Evolutionary conservation across 2,888 invertebrate genomes (phyloP).

Genomic region (Linyphia triangularis): DNA sequence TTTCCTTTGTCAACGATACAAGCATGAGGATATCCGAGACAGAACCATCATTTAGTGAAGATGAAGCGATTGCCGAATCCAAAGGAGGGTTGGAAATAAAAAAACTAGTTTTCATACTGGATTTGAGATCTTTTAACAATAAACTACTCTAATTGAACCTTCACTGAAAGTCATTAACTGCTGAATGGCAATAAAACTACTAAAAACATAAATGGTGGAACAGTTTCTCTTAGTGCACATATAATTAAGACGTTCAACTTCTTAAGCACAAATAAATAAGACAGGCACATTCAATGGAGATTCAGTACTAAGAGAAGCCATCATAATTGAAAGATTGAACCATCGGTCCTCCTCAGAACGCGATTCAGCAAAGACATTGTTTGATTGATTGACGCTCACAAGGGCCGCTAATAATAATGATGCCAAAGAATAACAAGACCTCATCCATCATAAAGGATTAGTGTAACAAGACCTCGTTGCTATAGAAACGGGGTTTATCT

Average conservation of each 20-base stretch:
- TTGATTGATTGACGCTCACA: constrained; percentile 21
- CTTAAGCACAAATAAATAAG: neutral
- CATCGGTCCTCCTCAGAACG: neutral
- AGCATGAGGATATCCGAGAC: too few relatives aligned
- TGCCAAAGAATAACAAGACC: constrained; percentile 37
- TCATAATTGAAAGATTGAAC: constrained; percentile 32
- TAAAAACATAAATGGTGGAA: too few relatives aligned
- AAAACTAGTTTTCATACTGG: too few relatives aligned
- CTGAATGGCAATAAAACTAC: too few relatives aligned
- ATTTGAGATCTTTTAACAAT: too few relatives aligned
- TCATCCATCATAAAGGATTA: constrained; percentile 51
- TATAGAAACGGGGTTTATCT: constrained; percentile 20
- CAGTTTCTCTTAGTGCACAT: too few relatives aligned
- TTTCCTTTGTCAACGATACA: too few relatives aligned
- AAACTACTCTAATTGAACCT: too few relatives aligned
- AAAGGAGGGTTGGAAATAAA: too few relatives aligned
- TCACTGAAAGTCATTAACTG: too few relatives aligned
- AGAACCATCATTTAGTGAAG: too few relatives aligned
- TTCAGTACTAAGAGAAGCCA: neutral
- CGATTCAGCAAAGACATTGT: neutral
- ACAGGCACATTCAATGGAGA: neutral
- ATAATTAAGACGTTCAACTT: neutral
- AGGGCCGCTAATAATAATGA: constrained; percentile 27
- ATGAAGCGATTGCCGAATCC: too few relatives aligned
- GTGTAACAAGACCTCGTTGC: constrained; percentile 16